These are phyloP conservation scores for Aphodius sticticus DNA, from an alignment of 2,888 invertebrate genomes.

Conservation along the genomic window DNA sequence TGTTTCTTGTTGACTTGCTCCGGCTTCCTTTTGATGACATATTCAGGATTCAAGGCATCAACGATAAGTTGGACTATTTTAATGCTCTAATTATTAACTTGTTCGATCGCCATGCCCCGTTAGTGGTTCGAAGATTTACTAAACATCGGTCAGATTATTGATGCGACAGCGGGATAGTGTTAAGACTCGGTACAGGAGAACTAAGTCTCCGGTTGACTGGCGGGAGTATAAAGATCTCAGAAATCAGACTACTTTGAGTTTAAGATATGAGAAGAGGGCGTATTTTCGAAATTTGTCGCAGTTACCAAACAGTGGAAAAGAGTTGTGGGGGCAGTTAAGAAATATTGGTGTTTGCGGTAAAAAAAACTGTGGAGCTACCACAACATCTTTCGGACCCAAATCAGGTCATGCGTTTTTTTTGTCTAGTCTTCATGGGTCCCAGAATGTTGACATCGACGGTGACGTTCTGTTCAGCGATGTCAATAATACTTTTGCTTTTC, in stretches of 20 bases:
- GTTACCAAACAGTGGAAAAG: background rate
- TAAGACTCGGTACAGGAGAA: background rate
- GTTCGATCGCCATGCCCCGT: background rate
- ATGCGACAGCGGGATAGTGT: background rate
- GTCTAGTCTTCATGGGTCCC: background rate
- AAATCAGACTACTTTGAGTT: background rate
- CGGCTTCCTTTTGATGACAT: background rate
- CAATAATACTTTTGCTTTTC: background rate
- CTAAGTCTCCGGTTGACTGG: background rate
- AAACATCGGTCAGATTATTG: background rate
- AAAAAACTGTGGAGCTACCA: background rate
- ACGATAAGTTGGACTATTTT: background rate
- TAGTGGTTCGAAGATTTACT: background rate
- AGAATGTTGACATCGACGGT: background rate
- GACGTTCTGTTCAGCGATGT: background rate
- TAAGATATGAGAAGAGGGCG: background rate
- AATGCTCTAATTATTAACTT: background rate
- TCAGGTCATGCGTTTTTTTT: background rate
- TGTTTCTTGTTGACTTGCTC: background rate
- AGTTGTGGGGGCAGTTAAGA: background rate
- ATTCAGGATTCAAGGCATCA: background rate
- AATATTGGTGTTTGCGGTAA: background rate
- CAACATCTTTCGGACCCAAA: background rate
- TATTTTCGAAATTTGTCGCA: background rate
- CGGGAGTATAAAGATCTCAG: background rate